phyloP scores from a whole-genome alignment of 2,113 vertebrate species.

The Colaptes auratus region DNA sequence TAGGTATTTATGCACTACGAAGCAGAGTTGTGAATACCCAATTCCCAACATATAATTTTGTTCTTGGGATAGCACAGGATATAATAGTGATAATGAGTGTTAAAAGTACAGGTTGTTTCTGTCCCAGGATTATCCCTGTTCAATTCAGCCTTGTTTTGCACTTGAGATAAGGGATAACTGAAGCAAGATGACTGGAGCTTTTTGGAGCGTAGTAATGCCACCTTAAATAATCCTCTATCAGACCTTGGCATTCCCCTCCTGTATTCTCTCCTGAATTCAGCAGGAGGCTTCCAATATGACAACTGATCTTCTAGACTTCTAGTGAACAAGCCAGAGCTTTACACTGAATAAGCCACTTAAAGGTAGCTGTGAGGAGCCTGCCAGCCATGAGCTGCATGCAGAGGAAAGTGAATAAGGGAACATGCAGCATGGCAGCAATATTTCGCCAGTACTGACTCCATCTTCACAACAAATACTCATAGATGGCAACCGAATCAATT shows the following conservation, averaged over 20 bases:
- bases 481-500: conserved; percentile 61
- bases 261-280: conserved; percentile 65
- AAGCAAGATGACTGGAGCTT: conserved; percentile 43
- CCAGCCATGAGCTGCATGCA: conserved; percentile 71
- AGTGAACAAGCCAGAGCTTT: conserved; percentile 60
- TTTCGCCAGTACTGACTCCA: conserved; percentile 66
- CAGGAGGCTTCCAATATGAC: conserved; percentile 62
- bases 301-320: conserved; percentile 65
- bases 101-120: neutral
- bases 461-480: conserved; percentile 69
- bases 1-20: neutral
- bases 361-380: conserved; percentile 68
- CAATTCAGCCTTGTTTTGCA: conserved; percentile 1
- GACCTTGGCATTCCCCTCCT: neutral
- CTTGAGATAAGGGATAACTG: neutral
- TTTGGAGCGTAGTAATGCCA: neutral
- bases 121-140: neutral
- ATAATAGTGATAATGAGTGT: neutral
- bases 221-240: conserved; percentile 31
- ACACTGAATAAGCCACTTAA: conserved; percentile 66
- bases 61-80: neutral
- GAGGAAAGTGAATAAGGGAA: conserved; percentile 78
- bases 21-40: neutral
- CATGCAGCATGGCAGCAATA: conserved; percentile 70
- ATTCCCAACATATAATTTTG: neutral